These are phyloP conservation scores for Gavialis gangeticus DNA, from an alignment of 2,113 vertebrate species.

Conservation along the genomic window DNA sequence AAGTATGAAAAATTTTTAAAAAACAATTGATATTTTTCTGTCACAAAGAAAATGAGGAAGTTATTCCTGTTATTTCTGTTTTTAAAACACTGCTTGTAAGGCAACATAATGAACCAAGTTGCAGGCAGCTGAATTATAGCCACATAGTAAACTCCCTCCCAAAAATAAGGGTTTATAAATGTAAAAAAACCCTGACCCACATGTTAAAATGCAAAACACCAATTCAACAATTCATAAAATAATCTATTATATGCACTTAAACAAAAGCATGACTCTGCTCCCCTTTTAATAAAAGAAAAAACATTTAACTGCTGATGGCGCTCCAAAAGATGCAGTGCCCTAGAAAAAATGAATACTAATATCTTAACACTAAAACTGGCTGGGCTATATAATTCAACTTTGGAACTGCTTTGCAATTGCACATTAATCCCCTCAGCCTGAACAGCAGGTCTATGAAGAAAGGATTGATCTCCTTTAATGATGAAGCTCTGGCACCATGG, in stretches of 20 bases:
- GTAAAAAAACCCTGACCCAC: background rate
- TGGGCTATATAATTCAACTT: conserved; percentile 79
- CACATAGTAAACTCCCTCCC: background rate
- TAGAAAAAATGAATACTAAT: conserved; percentile 79
- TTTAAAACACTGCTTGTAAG: background rate
- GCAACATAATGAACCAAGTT: background rate
- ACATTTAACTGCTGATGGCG: conserved; percentile 75
- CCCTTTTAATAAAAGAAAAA: conserved; percentile 57
- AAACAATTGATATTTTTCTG: background rate
- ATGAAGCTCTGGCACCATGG: conserved; percentile 81
- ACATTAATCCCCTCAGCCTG: conserved; percentile 80
- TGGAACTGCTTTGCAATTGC: conserved; percentile 77
- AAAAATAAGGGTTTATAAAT: background rate
- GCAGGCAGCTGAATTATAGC: background rate
- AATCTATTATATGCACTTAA: conserved; percentile 39
- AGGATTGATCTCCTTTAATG: conserved; percentile 85
- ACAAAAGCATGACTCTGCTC: conserved; percentile 30
- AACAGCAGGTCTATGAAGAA: conserved; percentile 80
- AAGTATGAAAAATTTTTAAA: background rate
- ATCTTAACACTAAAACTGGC: conserved; percentile 71
- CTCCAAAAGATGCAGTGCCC: conserved; percentile 75
- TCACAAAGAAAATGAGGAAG: background rate
- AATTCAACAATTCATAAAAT: conserved; percentile 19
- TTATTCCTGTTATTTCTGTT: background rate
- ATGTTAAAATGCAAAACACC: conserved; percentile 26